A percentile compares a stretch with the other conserved stretches of the same genome.
phyloP scores from a whole-genome alignment of 2,113 vertebrate species.

The Bubo blakistoni region DNA sequence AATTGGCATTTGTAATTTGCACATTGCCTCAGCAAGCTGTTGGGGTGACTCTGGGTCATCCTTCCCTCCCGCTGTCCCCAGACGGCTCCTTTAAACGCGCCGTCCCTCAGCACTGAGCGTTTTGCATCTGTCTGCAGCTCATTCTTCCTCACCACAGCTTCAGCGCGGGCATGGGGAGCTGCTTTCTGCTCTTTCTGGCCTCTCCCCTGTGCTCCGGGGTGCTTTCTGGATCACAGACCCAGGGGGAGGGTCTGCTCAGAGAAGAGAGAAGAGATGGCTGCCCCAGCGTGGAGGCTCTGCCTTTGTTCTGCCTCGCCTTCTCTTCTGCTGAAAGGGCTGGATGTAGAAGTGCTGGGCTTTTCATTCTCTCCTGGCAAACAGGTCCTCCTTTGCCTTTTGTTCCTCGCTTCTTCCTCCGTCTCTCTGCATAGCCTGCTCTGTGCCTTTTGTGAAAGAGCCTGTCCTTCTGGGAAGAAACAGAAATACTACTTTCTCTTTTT shows the following conservation, averaged over 20 bases:
- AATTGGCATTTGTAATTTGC: neutral
- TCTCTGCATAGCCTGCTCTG: neutral
- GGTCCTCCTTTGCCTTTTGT: neutral
- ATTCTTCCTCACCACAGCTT: neutral
- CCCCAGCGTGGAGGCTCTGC: neutral
- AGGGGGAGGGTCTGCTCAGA: neutral
- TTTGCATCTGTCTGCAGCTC: neutral
- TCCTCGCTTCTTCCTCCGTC: neutral
- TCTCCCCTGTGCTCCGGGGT: neutral
- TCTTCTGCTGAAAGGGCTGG: neutral
- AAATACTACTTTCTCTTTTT: neutral
- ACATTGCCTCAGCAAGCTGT: neutral
- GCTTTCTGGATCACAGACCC: neutral
- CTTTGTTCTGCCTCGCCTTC: neutral
- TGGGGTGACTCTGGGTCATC: neutral
- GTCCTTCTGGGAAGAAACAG: neutral
- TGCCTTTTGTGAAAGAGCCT: neutral
- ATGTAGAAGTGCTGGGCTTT: neutral
- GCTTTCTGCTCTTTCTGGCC: neutral
- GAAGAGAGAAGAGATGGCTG: neutral
- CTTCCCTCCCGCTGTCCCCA: neutral
- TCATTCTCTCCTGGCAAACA: neutral
- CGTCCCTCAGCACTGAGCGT: accelerated
- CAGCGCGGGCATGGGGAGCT: neutral
- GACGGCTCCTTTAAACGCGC: too few species aligned